These are phyloP conservation scores for Triops longicaudatus DNA, from an alignment of 1,140 invertebrate genomes.

Conservation along the genomic window DNA sequence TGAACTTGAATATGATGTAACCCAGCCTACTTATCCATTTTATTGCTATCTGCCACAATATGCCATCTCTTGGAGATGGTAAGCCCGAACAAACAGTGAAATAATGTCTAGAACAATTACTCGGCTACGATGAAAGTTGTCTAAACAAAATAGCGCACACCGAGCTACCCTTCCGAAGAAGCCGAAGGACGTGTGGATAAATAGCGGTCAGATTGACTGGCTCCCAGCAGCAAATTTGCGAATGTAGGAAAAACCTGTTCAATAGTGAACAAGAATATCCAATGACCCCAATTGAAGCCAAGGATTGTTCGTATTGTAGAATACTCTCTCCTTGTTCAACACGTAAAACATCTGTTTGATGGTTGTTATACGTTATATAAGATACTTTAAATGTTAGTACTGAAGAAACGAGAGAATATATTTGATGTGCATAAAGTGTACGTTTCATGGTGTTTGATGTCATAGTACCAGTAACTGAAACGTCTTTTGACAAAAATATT, in stretches of 20 bases:
- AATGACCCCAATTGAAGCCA: not conserved
- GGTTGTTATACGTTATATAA: slow-evolving; percentile 11
- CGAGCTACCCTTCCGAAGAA: too few relatives aligned
- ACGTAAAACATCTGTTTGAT: not conserved
- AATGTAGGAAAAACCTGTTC: not conserved
- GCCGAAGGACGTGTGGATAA: too few relatives aligned
- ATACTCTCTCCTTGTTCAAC: not conserved
- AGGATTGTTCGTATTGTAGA: not conserved
- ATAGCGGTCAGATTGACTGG: too few relatives aligned
- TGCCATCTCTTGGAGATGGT: not conserved
- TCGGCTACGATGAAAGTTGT: not conserved
- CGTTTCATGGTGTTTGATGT: too few relatives aligned
- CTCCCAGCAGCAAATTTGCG: not conserved
- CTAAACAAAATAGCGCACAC: too few relatives aligned
- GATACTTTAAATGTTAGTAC: not conserved
- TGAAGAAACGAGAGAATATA: not conserved
- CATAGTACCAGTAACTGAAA: too few relatives aligned
- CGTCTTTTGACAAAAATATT: too few relatives aligned
- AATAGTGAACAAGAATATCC: not conserved
- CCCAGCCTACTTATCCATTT: not conserved
- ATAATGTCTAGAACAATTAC: not conserved
- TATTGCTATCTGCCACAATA: not conserved
- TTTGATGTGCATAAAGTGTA: not conserved
- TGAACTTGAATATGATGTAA: not conserved
- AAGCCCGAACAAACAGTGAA: not conserved